Percentiles rank a stretch among this genome's conserved stretches.
phyloP scores from a whole-genome alignment of 2,888 invertebrate species.

The Carpatolechia fugitivella region DNA sequence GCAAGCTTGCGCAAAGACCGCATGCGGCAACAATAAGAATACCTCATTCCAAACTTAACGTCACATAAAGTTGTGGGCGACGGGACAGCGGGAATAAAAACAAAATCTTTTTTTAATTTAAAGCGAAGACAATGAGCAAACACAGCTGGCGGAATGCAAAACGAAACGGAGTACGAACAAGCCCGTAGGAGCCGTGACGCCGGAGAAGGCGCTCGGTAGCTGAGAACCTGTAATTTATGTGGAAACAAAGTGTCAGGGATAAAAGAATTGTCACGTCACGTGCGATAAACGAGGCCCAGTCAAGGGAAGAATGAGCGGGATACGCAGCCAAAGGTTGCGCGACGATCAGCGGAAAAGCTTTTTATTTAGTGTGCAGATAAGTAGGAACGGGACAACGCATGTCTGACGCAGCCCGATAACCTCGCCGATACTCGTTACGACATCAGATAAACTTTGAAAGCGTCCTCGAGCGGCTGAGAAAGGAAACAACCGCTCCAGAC shows the following conservation, averaged over 20 bases:
- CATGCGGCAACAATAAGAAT: slow-evolving; percentile 64
- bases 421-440: slow-evolving; percentile 51
- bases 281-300: slow-evolving; percentile 54
- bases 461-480: slow-evolving; percentile 46
- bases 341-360: slow-evolving; percentile 43
- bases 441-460: slow-evolving; percentile 61
- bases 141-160: slow-evolving; percentile 76
- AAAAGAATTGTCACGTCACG: slow-evolving; percentile 67
- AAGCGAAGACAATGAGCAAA: slow-evolving; percentile 75
- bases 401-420: slow-evolving; percentile 51
- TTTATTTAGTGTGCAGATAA: slow-evolving; percentile 58
- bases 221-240: slow-evolving; percentile 65
- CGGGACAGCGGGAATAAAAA: slow-evolving; percentile 64
- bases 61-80: slow-evolving; percentile 76
- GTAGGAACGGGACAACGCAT: slow-evolving; percentile 48
- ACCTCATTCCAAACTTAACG: slow-evolving; percentile 73
- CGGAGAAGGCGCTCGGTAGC: slow-evolving; percentile 55
- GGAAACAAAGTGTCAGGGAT: slow-evolving; percentile 61
- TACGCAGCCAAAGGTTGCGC: slow-evolving; percentile 36
- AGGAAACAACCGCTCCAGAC: slow-evolving; percentile 53
- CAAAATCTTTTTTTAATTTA: slow-evolving; percentile 68
- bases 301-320: slow-evolving; percentile 42
- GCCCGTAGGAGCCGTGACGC: slow-evolving; percentile 53
- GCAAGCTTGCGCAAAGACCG: slow-evolving; percentile 65
- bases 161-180: slow-evolving; percentile 57